Conservation (phyloP, 2,888 invertebrate species). For the Seira sanloemensis region DNA sequence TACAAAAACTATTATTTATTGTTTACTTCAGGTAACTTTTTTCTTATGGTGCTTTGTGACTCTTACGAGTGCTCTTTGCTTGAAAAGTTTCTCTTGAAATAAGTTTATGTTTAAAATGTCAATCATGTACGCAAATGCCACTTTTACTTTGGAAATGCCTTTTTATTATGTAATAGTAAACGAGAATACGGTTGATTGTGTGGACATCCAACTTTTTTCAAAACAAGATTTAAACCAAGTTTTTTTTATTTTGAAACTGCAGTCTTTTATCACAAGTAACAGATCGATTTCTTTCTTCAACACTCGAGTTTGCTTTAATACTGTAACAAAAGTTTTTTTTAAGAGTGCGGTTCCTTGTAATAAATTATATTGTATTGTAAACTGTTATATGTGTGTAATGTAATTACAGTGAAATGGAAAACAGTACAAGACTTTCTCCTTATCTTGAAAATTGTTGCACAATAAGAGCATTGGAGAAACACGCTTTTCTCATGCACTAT, state of each 20-base stretch:
- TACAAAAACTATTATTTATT: not conserved
- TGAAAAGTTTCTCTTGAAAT: not conserved
- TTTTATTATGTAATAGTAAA: not conserved
- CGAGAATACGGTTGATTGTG: not conserved
- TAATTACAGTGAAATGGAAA: not conserved
- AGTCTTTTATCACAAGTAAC: not conserved
- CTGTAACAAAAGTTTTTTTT: not conserved
- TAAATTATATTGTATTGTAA: not conserved
- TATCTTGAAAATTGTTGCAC: too few species aligned
- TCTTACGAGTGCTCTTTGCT: too few species aligned
- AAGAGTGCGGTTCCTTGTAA: not conserved
- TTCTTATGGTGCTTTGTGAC: not conserved
- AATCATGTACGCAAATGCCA: not conserved
- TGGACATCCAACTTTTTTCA: not conserved
- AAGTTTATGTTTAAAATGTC: not conserved
- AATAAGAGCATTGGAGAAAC: not conserved
- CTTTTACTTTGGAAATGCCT: not conserved
- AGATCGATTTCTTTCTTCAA: not conserved
- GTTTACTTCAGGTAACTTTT: not conserved
- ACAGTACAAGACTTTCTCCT: not conserved
- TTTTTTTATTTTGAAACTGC: not conserved
- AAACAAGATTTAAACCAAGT: not conserved
- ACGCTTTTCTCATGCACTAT: not conserved
- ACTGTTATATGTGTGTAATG: not conserved
- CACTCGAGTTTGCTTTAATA: too few species aligned